Evolutionary conservation across 2,888 invertebrate species (phyloP).

Genomic region (Chymomyza fuscimana): DNA sequence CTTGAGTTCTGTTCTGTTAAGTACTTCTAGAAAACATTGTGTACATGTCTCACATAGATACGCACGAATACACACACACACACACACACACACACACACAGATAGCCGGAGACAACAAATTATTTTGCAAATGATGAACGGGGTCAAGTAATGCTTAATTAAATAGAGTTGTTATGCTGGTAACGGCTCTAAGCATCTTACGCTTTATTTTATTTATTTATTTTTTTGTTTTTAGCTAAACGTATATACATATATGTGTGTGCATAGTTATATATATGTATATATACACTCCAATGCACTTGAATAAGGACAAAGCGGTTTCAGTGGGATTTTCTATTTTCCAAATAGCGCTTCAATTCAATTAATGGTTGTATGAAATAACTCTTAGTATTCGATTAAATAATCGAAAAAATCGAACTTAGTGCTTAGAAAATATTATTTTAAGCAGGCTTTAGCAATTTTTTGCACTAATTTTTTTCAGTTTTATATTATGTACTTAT

Average conservation of each 20-base stretch:
- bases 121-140: constrained; percentile 25
- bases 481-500: too few relatives aligned
- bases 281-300: background rate
- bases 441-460: too few relatives aligned
- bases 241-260: too few relatives aligned
- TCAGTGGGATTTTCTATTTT: too few relatives aligned
- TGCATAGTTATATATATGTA: background rate
- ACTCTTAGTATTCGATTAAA: too few relatives aligned
- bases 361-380: too few relatives aligned
- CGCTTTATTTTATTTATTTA: background rate
- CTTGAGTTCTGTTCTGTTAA: constrained; percentile 43
- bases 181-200: background rate
- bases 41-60: constrained; percentile 29
- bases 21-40: constrained; percentile 16
- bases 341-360: too few relatives aligned
- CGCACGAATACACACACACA: constrained; percentile 11
- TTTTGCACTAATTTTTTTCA: too few relatives aligned
- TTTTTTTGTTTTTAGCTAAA: background rate
- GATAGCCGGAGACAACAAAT: background rate
- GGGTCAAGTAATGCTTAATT: background rate
- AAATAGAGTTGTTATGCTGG: background rate
- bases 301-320: too few relatives aligned
- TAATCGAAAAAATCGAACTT: too few relatives aligned
- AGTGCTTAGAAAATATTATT: too few relatives aligned
- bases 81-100: constrained; percentile 10